Base-by-base conservation (phyloP, 1,140 invertebrate genomes). In the Paracyclopina nana region DNA sequence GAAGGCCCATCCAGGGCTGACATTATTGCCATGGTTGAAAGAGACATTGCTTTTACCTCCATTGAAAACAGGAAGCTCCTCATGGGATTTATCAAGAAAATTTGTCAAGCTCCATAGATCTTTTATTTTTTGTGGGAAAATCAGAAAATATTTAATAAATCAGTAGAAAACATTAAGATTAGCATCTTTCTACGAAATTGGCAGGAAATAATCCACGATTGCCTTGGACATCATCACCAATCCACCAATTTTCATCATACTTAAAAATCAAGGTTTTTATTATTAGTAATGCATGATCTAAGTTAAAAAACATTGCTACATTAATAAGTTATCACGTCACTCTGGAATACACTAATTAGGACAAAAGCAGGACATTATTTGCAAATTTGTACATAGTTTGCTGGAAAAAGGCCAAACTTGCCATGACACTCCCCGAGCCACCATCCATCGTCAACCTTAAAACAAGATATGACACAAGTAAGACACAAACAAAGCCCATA, bases 391-490 rank as follows among this genome's bases (percentile, higher is more conserved):
- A 95, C 88, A 66, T 92, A 95, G 71, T 95, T 95, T 53, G 90
- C 84, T 31, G 90, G 90, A 68, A 95, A 96, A 50, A 96, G 75
- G 53, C 87, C 87, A 63, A 82, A 87, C 29, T 73, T 73, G 42
- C 87, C 88, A 62, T 81, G 76, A 6, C 77, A 81, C 27, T 86
- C 70, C 18, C 91, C 91, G 65, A 91, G 82, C 90, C 91, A 97
- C 91, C 91, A 97, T 25, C 91, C 90, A 57, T 84, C 80, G 67
- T 96, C 86, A 51, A 95, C 83, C 65, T 83, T 38, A 8, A 38
- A 38, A 20, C 34, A 38, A 38, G 3, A 9, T 16, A 38, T n/a
- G 8, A 38, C 14, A 20, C n/a, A n/a, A n/a, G n/a, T 16, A 9
- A 38, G 9, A 38, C 4, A 38, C 34, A 38, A 38, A 38, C 34